phyloP scores from a whole-genome alignment of 2,888 invertebrate genomes.

The Torymus aiolomorphi region DNA sequence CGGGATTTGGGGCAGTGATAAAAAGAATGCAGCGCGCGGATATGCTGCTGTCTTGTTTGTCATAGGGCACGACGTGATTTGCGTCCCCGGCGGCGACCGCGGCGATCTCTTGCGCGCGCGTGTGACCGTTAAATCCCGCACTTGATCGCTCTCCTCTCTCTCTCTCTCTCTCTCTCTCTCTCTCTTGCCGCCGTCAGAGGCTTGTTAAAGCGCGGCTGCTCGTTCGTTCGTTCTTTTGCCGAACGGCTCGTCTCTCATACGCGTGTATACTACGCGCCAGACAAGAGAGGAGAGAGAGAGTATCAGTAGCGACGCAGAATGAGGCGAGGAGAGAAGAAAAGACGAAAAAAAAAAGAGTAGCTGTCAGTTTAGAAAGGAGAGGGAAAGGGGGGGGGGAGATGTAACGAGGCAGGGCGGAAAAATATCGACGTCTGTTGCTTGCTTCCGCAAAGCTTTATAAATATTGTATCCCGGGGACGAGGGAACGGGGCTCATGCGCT shows the following conservation, averaged over 20 bases:
- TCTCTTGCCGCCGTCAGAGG: conserved; percentile 50
- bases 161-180: too few species aligned
- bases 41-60: conserved; percentile 52
- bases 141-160: conserved; percentile 67
- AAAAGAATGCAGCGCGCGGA: conserved; percentile 34
- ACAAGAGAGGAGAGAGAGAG: conserved; percentile 5
- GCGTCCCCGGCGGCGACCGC: conserved; percentile 52
- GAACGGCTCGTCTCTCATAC: conserved; percentile 22
- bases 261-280: conserved; percentile 29
- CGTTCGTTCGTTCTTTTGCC: neutral
- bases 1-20: conserved; percentile 60
- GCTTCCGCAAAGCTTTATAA: conserved; percentile 66
- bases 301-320: conserved; percentile 25
- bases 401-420: conserved; percentile 44
- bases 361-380: too few species aligned
- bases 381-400: neutral
- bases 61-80: conserved; percentile 60
- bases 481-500: neutral
- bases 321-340: conserved; percentile 1
- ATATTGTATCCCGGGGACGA: conserved; percentile 62
- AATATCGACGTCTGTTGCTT: conserved; percentile 60
- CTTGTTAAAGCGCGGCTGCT: conserved; percentile 41
- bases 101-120: conserved; percentile 60
- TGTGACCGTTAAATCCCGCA: conserved; percentile 71
- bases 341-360: neutral